A percentile compares a stretch with the other conserved stretches of the same genome.
Conservation (phyloP, 2,797 vertebrate genomes). For the Halcyon badia region DNA sequence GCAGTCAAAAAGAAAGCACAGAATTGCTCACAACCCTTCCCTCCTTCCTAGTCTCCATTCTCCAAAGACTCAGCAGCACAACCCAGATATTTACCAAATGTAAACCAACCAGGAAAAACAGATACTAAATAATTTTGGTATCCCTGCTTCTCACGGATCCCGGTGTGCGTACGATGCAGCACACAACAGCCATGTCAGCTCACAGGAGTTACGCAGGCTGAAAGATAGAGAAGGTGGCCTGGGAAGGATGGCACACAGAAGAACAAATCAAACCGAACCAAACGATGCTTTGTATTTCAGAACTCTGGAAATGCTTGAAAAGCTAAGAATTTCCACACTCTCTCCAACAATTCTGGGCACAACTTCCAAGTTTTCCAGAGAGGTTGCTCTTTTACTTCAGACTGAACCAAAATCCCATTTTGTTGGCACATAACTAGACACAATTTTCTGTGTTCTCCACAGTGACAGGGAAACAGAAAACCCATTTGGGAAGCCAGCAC, state of each 20-base stretch:
- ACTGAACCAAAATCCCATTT: not conserved
- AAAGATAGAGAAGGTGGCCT: not conserved
- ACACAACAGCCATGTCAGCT: not conserved
- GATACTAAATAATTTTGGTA: not conserved
- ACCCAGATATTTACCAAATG: not conserved
- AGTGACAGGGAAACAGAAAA: not conserved
- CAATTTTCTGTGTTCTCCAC: not conserved
- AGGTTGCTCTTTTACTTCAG: not conserved
- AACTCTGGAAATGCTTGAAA: not conserved
- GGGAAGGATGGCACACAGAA: not conserved
- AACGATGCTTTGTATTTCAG: not conserved
- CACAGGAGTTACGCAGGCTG: not conserved
- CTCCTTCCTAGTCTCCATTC: not conserved
- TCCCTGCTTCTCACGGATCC: not conserved
- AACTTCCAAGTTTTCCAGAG: not conserved
- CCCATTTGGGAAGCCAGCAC: not conserved
- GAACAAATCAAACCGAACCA: not conserved
- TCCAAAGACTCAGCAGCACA: not conserved
- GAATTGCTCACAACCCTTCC: not conserved
- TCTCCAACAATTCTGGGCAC: not conserved
- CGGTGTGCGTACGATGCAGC: not conserved
- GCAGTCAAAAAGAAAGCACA: not conserved
- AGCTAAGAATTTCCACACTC: not conserved
- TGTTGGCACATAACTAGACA: not conserved
- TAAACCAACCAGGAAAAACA: not conserved